Conservation (phyloP, 2,797 vertebrate genomes). For the Saguinus oedipus region DNA sequence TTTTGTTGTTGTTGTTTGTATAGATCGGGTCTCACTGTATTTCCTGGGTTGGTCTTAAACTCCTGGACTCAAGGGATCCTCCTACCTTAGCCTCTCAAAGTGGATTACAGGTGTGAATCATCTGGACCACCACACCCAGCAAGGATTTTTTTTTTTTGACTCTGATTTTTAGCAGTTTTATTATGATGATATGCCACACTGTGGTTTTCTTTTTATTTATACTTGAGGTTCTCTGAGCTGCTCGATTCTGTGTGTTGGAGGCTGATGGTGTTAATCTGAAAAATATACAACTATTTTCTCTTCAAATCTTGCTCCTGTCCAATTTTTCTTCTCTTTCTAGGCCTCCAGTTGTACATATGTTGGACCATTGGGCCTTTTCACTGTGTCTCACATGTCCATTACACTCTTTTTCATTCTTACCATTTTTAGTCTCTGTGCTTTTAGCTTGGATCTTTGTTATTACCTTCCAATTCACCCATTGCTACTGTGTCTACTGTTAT, state of each 20-base stretch:
- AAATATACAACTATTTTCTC: background rate
- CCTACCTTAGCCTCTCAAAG: too few species aligned
- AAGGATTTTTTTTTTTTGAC: too few species aligned
- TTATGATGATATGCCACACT: background rate
- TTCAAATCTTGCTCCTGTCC: background rate
- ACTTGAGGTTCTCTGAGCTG: background rate
- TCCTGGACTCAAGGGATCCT: too few species aligned
- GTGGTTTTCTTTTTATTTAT: conserved; percentile 29
- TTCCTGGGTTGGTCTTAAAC: too few species aligned
- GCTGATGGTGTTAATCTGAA: background rate
- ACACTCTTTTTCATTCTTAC: background rate
- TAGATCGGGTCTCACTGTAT: too few species aligned
- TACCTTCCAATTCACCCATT: background rate
- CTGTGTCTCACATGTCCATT: background rate
- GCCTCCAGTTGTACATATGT: background rate
- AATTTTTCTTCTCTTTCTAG: background rate
- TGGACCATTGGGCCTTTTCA: background rate
- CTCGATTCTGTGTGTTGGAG: conserved; percentile 16
- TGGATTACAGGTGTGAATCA: too few species aligned
- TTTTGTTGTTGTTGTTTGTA: too few species aligned
- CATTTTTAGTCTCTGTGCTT: background rate
- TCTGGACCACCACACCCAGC: too few species aligned
- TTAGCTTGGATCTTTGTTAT: background rate
- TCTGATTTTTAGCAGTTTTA: background rate
- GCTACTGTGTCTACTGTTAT: background rate